Base-by-base conservation (phyloP, 1,140 invertebrate genomes). In the Lepidostoma basale region DNA sequence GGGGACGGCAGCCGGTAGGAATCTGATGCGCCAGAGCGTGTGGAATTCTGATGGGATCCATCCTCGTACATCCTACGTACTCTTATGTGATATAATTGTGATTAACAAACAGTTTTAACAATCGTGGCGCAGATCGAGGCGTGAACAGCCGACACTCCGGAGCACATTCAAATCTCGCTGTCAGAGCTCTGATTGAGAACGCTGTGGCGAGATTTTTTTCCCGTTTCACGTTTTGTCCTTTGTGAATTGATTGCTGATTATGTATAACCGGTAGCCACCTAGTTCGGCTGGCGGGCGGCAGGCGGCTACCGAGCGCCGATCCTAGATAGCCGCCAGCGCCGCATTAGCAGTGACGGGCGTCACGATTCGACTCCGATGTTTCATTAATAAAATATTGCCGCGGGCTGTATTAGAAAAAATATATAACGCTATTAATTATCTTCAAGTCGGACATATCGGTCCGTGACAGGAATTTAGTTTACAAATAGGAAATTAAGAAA, bases 391-490 rank as follows among this genome's bases (percentile, higher is more conserved):
- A 54, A 30, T 54, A 54, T 30, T 30, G 49, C 49, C 18, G 6
- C 4, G 49, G 26, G 49, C 49, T 14, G 23, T 54, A 30, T 33
- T 14, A 2, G 3, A 20, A 10, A 54, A 33, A 54, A 54, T 16
- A n/a, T n/a, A n/a, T n/a, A 54, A 28, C 9, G 30, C 26, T 54
- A 54, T 54, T 54, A 54, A 54, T 54, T 54, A 54, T 54, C 14
- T 54, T 54, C 26, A 36, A 12, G 33, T 36, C 49, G 14, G 49
- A 54, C 14, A 54, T 20, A 54, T 30, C 25, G 14, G 49, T n/a
- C 26, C 49, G 49, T 33, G 49, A 54, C 49, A 54, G 49, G 49
- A 54, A 30, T 54, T 54, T 30, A 54, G n/a, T 54, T 54, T 26
- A 54, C 23, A n/a, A 54, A 54, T 28, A 54, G 23, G 23, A 54